These are phyloP conservation scores for Kryptolebias marmoratus DNA, from an alignment of 2,113 vertebrate genomes.

Conservation along the genomic window DNA sequence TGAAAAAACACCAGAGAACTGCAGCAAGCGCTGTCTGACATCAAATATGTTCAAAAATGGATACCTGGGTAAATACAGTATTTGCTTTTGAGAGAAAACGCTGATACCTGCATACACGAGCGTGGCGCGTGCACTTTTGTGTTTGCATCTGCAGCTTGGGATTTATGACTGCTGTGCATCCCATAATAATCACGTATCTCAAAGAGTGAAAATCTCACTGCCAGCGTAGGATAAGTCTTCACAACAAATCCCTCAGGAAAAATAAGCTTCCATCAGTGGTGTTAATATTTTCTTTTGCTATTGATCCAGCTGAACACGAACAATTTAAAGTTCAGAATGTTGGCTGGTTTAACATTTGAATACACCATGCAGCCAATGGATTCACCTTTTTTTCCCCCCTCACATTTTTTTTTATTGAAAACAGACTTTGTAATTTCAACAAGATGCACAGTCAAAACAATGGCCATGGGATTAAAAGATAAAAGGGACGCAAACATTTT, in stretches of 20 bases:
- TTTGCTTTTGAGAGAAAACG: slow-evolving; percentile 7
- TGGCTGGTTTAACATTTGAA: slow-evolving; percentile 2
- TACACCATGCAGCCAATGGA: slow-evolving; percentile 14
- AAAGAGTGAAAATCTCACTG: not conserved
- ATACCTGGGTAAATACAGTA: slow-evolving; percentile 25
- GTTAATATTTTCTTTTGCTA: slow-evolving; percentile 6
- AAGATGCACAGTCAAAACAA: slow-evolving; percentile 2
- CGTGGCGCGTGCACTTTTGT: not conserved
- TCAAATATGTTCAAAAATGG: slow-evolving; percentile 38
- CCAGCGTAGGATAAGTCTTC: slow-evolving; percentile 6
- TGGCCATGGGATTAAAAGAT: not conserved
- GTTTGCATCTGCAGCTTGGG: not conserved
- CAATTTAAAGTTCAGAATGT: slow-evolving; percentile 6
- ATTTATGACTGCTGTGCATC: not conserved
- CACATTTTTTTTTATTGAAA: not conserved
- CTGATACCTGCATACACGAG: not conserved
- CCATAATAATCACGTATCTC: not conserved
- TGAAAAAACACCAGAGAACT: slow-evolving; percentile 39
- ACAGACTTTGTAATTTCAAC: not conserved
- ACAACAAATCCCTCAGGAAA: slow-evolving; percentile 8
- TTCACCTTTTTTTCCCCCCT: not conserved
- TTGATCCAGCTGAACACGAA: slow-evolving; percentile 2
- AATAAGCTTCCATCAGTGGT: slow-evolving; percentile 6
- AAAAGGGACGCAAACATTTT: slow-evolving; percentile 1
- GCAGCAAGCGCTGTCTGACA: slow-evolving; percentile 29